A percentile compares a stretch with the other conserved stretches of the same genome.
Conservation (phyloP, 2,888 invertebrate species). For the Rhagonycha lutea region DNA sequence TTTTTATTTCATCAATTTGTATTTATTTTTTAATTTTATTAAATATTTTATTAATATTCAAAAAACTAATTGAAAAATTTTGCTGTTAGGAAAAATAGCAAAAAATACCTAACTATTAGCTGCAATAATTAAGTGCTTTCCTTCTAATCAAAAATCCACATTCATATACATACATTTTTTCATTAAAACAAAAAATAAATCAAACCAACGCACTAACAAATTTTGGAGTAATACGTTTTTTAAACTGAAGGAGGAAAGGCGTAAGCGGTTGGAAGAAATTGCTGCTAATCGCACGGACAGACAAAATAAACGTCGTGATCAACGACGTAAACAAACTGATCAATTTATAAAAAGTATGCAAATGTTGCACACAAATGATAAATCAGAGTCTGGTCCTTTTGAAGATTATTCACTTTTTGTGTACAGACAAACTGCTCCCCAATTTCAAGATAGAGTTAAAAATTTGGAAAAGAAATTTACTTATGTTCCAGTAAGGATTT, state of each 20-base stretch:
- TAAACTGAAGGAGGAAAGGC: slow-evolving; percentile 69
- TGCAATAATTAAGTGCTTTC: neutral
- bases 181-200: neutral
- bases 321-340: slow-evolving; percentile 76
- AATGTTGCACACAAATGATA: slow-evolving; percentile 79
- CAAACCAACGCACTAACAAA: neutral
- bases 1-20: neutral
- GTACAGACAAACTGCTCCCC: slow-evolving; percentile 82
- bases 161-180: neutral
- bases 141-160: neutral
- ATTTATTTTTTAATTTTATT: neutral
- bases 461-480: slow-evolving; percentile 76
- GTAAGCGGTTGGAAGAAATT: slow-evolving; percentile 75
- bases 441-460: slow-evolving; percentile 84
- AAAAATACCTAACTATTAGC: neutral
- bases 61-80: neutral
- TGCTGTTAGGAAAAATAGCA: neutral
- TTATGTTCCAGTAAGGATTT: slow-evolving; percentile 67
- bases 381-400: slow-evolving; percentile 66
- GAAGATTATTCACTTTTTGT: slow-evolving; percentile 85
- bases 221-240: slow-evolving; percentile 9
- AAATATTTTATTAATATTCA: neutral
- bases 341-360: slow-evolving; percentile 85
- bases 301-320: slow-evolving; percentile 64
- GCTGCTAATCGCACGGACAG: slow-evolving; percentile 69